Evolutionary conservation across 92 coral and sea anemone species (phyloP).

Genomic region (Zoanthus sansibaricus): DNA sequence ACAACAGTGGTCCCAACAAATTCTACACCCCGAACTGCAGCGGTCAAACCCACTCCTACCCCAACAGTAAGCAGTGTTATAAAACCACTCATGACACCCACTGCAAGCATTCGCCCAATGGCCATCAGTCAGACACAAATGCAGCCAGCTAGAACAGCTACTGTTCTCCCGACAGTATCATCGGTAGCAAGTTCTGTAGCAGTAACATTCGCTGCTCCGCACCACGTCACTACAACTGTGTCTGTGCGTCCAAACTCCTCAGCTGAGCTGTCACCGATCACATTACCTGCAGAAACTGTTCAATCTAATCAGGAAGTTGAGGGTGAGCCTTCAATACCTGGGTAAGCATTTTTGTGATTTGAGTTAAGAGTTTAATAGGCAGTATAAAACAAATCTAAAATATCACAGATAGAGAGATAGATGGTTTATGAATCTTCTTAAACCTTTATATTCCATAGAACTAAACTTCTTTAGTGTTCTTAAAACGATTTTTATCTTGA

Average conservation of each 20-base stretch:
- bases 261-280: constrained; percentile 10
- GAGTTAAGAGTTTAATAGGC: neutral
- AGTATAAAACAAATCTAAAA: neutral
- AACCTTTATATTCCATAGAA: no score
- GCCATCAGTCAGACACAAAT: constrained; percentile 83
- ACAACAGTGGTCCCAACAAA: constrained; percentile 65
- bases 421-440: neutral
- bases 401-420: neutral
- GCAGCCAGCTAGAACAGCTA: constrained; percentile 91
- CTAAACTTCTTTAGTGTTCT: no score
- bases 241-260: constrained; percentile 85
- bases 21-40: constrained; percentile 92
- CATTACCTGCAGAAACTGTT: neutral
- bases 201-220: constrained; percentile 62
- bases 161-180: constrained; percentile 89
- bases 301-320: constrained; percentile 10
- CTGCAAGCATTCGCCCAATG: constrained; percentile 97
- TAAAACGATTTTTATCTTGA: no score
- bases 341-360: constrained; percentile 4
- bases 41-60: constrained; percentile 97
- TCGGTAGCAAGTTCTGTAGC: constrained; percentile 64
- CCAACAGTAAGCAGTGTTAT: constrained; percentile 68
- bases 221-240: constrained; percentile 75
- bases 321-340: constrained; percentile 18
- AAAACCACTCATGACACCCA: constrained; percentile 85